Evolutionary conservation across 2,797 vertebrate species (phyloP).

Genomic region (Otolemur crassicaudatus): DNA sequence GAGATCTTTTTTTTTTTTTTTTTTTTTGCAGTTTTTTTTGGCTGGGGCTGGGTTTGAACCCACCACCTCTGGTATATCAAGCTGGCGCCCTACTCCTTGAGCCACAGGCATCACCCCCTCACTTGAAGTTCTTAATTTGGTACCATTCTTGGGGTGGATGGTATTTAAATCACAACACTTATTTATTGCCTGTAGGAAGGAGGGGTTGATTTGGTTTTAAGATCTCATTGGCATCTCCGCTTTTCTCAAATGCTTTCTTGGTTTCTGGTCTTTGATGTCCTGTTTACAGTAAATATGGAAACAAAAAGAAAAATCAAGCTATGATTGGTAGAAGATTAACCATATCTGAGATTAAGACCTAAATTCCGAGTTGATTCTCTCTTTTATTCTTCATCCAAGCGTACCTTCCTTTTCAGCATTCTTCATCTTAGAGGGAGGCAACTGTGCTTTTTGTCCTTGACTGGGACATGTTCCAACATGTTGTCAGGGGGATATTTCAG

Average conservation of each 20-base stretch:
- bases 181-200: not conserved
- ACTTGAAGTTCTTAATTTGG: not conserved
- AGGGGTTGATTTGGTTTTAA: constrained; percentile 11
- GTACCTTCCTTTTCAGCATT: not conserved
- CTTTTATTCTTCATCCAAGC: not conserved
- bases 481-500: constrained; percentile 83
- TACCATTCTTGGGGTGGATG: too few species aligned
- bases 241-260: not conserved
- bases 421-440: constrained; percentile 34
- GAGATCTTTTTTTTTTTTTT: not conserved
- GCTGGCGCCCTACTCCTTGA: too few species aligned
- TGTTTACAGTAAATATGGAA: not conserved
- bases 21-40: too few species aligned
- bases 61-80: too few species aligned
- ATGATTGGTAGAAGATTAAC: not conserved
- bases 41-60: too few species aligned
- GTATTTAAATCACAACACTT: not conserved
- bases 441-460: constrained; percentile 72
- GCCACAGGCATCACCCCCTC: too few species aligned
- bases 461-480: constrained; percentile 71
- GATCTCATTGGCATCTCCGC: not conserved
- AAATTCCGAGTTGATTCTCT: not conserved
- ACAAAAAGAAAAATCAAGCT: not conserved
- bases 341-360: not conserved
- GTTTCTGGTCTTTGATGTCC: not conserved